phyloP scores from a whole-genome alignment of 2,113 vertebrate genomes.

The Tachysurus vachellii region DNA sequence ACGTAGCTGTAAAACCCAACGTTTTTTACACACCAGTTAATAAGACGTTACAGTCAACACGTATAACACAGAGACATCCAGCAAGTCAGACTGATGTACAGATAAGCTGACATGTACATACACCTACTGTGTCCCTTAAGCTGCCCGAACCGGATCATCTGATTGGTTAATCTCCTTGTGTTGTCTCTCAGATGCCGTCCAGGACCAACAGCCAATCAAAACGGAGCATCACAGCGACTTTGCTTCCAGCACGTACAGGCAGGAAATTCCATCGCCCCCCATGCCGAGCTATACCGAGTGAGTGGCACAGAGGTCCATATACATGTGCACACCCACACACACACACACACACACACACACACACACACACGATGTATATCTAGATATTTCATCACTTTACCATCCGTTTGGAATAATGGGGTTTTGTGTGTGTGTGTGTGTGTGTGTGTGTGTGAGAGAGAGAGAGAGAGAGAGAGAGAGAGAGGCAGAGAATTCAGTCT shows the following conservation, averaged over 20 bases:
- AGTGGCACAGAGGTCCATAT: conserved; percentile 66
- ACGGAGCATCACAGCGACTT: conserved; percentile 79
- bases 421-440: not conserved
- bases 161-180: not conserved
- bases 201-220: conserved; percentile 84
- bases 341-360: not conserved
- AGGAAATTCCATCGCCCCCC: conserved; percentile 84
- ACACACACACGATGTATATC: not conserved
- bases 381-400: not conserved
- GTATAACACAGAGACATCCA: too few species aligned
- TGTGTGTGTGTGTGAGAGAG: not conserved
- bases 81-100: not conserved
- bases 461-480: too few species aligned
- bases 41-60: too few species aligned
- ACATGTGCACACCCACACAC: not conserved
- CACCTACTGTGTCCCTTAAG: not conserved
- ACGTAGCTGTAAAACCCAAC: too few species aligned
- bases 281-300: conserved; percentile 78
- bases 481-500: not conserved
- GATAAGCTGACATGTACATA: not conserved
- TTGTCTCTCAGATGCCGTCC: conserved; percentile 50
- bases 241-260: conserved; percentile 68
- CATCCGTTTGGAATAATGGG: not conserved
- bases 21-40: too few species aligned
- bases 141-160: not conserved